phyloP scores from a whole-genome alignment of 2,888 invertebrate genomes.

The Arctia plantaginis region DNA sequence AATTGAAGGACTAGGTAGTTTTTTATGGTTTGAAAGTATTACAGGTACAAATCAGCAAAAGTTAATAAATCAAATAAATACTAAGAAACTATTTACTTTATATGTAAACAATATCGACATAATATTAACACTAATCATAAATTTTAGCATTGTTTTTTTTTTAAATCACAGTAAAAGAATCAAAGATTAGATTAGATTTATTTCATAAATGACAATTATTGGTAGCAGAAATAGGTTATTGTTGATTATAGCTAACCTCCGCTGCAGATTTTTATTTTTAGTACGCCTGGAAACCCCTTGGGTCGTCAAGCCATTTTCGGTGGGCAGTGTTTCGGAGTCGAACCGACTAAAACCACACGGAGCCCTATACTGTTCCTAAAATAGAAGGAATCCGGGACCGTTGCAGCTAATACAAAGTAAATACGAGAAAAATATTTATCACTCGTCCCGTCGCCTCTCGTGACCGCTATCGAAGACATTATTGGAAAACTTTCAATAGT shows the following conservation, averaged over 20 bases:
- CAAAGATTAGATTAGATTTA: too few relatives aligned
- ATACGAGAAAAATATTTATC: constrained; percentile 7
- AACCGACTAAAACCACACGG: neutral
- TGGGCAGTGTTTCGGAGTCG: neutral
- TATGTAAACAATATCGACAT: too few relatives aligned
- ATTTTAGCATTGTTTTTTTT: too few relatives aligned
- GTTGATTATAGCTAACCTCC: too few relatives aligned
- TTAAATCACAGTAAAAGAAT: too few relatives aligned
- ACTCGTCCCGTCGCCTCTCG: constrained; percentile 3
- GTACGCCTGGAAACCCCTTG: neutral
- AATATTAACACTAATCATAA: neutral
- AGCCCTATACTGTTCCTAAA: neutral
- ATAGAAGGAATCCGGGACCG: neutral
- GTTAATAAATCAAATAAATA: neutral
- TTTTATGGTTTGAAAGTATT: neutral
- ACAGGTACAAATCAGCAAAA: neutral
- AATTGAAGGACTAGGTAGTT: neutral
- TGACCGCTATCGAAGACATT: constrained; percentile 11
- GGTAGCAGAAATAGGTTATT: too few relatives aligned
- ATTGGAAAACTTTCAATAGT: constrained; percentile 25
- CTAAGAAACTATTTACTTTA: neutral
- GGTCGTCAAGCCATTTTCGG: fast-evolving
- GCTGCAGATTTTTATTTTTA: too few relatives aligned
- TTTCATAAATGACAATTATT: too few relatives aligned
- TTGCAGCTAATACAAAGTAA: neutral